phyloP scores from a whole-genome alignment of 37 sponge, comb jelly and placozoan genomes.

The Crambe crambe region DNA sequence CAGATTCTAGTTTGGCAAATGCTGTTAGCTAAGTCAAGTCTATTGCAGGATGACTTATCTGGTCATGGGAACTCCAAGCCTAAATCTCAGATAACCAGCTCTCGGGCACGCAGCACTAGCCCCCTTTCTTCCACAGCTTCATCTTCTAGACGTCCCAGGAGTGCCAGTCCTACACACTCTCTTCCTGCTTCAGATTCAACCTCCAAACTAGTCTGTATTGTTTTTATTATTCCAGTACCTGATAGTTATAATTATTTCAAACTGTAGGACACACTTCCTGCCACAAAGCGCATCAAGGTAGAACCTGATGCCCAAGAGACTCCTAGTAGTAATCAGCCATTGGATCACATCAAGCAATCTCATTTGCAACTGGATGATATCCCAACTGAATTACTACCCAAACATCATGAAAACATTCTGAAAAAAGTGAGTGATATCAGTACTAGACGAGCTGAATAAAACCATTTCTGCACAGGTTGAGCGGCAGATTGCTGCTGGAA shows the following conservation, averaged over 20 bases:
- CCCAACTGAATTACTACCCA: slow-evolving; percentile 51
- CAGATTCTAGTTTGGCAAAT: too few species aligned
- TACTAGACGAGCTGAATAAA: background rate
- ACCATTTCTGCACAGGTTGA: slow-evolving; percentile 28
- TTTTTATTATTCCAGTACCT: background rate
- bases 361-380: slow-evolving; percentile 52
- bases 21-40: too few species aligned
- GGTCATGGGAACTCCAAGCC: too few species aligned
- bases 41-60: too few species aligned
- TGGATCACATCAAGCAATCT: slow-evolving; percentile 3
- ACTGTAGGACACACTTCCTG: background rate
- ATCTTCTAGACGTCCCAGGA: background rate
- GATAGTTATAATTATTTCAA: background rate
- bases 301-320: background rate
- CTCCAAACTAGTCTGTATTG: background rate
- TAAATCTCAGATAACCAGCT: too few species aligned
- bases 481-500: slow-evolving; percentile 17
- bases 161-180: background rate
- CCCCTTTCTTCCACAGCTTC: background rate
- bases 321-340: background rate
- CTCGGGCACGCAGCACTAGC: background rate
- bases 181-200: background rate
- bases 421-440: slow-evolving; percentile 46
- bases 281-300: background rate
- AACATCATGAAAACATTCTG: slow-evolving; percentile 51